phyloP scores from a whole-genome alignment of 2,797 vertebrate species.

The Anomalospiza imberbis region DNA sequence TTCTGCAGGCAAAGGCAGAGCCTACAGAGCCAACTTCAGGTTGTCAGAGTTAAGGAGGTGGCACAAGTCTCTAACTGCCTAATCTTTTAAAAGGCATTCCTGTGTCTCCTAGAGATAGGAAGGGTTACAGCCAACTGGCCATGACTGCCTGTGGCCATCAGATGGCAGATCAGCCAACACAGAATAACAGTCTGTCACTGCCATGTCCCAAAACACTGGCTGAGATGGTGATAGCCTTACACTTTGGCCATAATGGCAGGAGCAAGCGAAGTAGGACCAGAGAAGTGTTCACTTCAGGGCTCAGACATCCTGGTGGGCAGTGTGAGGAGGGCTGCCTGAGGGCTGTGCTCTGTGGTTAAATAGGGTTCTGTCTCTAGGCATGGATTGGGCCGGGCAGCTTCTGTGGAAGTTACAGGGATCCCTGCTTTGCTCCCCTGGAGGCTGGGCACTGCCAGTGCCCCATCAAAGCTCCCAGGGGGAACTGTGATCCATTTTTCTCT shows the following conservation, averaged over 20 bases:
- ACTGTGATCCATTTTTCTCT: not conserved
- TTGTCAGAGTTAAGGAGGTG: not conserved
- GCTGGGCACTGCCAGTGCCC: not conserved
- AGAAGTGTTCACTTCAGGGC: not conserved
- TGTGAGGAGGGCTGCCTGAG: not conserved
- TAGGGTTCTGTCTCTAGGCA: not conserved
- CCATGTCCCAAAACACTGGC: not conserved
- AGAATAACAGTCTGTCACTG: not conserved
- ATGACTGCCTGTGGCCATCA: not conserved
- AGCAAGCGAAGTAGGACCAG: not conserved
- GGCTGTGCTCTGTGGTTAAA: not conserved
- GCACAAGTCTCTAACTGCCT: not conserved
- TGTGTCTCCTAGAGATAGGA: rapidly evolving
- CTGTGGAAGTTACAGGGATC: not conserved
- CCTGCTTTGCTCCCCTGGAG: not conserved
- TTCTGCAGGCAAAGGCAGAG: not conserved
- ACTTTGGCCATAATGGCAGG: not conserved
- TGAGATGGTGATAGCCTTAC: not conserved
- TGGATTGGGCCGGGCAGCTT: not conserved
- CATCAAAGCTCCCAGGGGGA: not conserved
- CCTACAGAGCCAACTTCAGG: not conserved
- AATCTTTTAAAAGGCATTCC: not conserved
- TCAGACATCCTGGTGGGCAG: not conserved
- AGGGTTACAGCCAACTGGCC: not conserved
- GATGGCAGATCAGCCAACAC: not conserved